phyloP scores from a whole-genome alignment of 2,113 vertebrate genomes.

The Phalacrocorax pelagicus region DNA sequence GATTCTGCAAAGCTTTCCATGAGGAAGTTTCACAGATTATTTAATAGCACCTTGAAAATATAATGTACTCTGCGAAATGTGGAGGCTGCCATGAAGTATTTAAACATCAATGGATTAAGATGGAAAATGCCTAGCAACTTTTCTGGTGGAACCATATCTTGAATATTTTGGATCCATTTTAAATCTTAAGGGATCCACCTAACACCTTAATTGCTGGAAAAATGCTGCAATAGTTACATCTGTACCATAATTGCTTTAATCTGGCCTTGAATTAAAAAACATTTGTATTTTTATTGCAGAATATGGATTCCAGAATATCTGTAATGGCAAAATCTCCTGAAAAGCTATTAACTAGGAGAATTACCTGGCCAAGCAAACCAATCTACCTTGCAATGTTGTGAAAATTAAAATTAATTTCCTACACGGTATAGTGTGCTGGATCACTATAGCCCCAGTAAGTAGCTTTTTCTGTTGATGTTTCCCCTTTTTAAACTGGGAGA shows the following conservation, averaged over 20 bases:
- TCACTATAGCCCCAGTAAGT: not conserved
- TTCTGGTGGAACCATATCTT: not conserved
- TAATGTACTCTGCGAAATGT: not conserved
- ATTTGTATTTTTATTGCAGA: not conserved
- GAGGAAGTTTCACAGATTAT: not conserved
- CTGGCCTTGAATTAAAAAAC: not conserved
- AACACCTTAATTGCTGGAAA: not conserved
- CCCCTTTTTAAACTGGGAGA: not conserved
- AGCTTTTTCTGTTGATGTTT: conserved; percentile 29
- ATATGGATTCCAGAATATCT: not conserved
- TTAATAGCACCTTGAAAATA: conserved; percentile 12
- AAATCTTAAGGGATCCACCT: not conserved
- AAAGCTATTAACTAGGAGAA: conserved; percentile 34
- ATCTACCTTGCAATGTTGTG: not conserved
- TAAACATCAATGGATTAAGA: not conserved
- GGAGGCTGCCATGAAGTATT: conserved; percentile 8
- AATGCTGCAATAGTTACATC: not conserved
- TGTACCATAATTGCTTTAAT: conserved; percentile 18
- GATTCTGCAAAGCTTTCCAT: not conserved
- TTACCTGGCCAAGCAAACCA: not conserved
- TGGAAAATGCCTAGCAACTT: not conserved
- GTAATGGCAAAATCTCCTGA: not conserved
- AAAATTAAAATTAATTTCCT: conserved; percentile 54
- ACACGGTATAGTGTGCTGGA: not conserved
- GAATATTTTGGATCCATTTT: not conserved